Evolutionary conservation across 2,888 invertebrate species (phyloP), one percentile per base, ranked within the genome.

Genomic region (Macrophya annulata): DNA sequence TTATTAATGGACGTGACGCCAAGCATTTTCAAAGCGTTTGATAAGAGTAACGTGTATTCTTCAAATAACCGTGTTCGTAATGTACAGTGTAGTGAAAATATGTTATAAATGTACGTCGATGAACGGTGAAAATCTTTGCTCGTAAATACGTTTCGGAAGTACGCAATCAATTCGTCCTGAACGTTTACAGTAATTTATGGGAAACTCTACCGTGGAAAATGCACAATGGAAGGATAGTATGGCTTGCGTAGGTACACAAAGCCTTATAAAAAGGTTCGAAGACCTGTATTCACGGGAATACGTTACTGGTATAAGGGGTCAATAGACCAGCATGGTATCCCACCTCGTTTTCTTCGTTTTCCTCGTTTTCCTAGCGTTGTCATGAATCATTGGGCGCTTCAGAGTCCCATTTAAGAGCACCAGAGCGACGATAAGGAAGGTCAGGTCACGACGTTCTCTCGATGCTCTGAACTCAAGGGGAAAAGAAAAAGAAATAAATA

Each of bases 331-430:
- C 72, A 85, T 82, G 17, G 85, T 85, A 55, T 81, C 65, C 51
- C 17, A 12, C 48, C 65, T 45, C 45, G 68, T 45, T 83, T 48
- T 83, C 48, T n/a, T 68, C 48, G 31, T 68, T 68, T 48, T 83
- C 48, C 51, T 68, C 48, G 31, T 68, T 68, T 83, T 83, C 65
- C 65, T 51, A 25, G 71, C 68, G 48, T 82, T 51, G 48, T 82
- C 85, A 71, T 85, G 85, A 85, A 85, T 85, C 85, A 85, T 68
- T 81, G 81, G 85, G 62, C 51, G 71, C 68, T 85, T 31, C 59
- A 77, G 59, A 55, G 68, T 65, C 72, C 81, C 51, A 79, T 85
- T 85, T 55, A 71, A 82, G 79, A 71, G 71, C 55, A 77, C 68
- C 55, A 43, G 45, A 17, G 62, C 71, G 15, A 68, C 71, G 81